Conservation (phyloP, 2,113 vertebrate genomes). For the Mus spicilegus region DNA sequence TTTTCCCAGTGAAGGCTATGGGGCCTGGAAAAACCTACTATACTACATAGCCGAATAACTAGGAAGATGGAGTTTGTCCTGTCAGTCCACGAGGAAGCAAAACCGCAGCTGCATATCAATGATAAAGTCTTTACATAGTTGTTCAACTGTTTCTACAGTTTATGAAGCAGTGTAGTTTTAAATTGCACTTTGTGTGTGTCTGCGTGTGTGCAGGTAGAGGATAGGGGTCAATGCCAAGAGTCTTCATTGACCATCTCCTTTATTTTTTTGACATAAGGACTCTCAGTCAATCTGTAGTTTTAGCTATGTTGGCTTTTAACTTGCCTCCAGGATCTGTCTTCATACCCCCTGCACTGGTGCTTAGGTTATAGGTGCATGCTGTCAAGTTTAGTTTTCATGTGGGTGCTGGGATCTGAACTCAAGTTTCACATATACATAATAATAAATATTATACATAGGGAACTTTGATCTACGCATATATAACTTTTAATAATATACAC, state of each 20-base stretch:
- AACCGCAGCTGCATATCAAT: not conserved
- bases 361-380: not conserved
- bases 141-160: not conserved
- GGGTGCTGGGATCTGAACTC: not conserved
- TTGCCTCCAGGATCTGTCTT: no score
- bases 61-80: not conserved
- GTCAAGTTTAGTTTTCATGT: not conserved
- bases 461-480: not conserved
- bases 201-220: not conserved
- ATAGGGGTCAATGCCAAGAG: not conserved
- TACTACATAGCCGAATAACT: not conserved
- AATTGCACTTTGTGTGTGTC: not conserved
- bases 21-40: not conserved
- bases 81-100: not conserved
- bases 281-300: not conserved
- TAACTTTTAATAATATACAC: not conserved
- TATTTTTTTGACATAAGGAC: not conserved
- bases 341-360: no score
- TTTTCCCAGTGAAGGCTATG: not conserved
- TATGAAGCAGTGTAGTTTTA: not conserved
- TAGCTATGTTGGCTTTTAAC: not conserved
- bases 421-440: not conserved
- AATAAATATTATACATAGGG: not conserved
- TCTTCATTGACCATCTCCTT: not conserved
- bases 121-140: not conserved